A percentile compares a stretch with the other conserved stretches of the same genome.
Conservation (phyloP, 2,888 invertebrate genomes). For the Andrena praecox region DNA sequence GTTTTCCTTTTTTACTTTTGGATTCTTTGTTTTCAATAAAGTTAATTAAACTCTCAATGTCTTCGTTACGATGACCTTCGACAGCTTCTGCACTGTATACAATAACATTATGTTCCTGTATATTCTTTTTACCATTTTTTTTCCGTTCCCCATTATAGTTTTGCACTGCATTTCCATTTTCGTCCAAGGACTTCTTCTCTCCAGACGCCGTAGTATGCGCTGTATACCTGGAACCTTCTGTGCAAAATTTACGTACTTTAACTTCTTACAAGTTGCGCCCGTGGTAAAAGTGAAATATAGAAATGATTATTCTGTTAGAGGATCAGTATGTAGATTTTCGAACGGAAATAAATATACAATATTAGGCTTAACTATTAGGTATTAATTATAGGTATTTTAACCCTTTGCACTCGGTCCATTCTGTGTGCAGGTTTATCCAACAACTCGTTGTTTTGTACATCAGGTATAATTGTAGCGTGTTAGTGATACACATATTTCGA, state of each 20-base stretch:
- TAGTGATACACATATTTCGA: too few relatives aligned
- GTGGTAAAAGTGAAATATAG: conserved; percentile 6
- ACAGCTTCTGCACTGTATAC: conserved; percentile 87
- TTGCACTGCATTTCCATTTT: conserved; percentile 92
- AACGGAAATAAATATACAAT: neutral
- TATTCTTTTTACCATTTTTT: conserved; percentile 80
- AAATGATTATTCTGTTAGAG: neutral
- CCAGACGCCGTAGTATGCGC: conserved; percentile 78
- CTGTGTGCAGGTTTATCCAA: too few relatives aligned
- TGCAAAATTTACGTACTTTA: conserved; percentile 53
- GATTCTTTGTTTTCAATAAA: conserved; percentile 89
- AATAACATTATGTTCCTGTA: conserved; percentile 82
- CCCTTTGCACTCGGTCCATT: too few relatives aligned
- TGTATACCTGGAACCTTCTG: conserved; percentile 71
- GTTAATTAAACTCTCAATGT: conserved; percentile 91
- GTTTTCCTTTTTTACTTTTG: conserved; percentile 82
- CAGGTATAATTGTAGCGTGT: too few relatives aligned
- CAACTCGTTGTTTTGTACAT: too few relatives aligned
- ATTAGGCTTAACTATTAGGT: neutral
- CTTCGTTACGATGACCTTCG: conserved; percentile 92
- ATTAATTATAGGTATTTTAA: too few relatives aligned
- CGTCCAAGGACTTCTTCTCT: conserved; percentile 90
- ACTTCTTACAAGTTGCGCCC: conserved; percentile 34
- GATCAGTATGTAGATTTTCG: neutral
- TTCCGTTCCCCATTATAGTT: conserved; percentile 81